Evolutionary conservation across 2,113 vertebrate species (phyloP).

Genomic region (Oceanites oceanicus): DNA sequence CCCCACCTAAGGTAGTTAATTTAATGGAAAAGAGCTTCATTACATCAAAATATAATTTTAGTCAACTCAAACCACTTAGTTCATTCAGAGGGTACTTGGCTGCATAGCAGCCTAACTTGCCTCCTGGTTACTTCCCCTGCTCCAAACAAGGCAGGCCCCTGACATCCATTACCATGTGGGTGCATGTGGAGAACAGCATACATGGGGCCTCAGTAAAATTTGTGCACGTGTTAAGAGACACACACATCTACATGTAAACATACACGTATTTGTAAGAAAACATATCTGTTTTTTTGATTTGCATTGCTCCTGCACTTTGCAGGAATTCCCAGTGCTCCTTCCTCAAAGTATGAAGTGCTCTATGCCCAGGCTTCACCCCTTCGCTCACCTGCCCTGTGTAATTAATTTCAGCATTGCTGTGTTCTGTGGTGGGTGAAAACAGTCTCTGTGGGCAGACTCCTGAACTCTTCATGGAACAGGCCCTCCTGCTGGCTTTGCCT

Average conservation of each 20-base stretch:
- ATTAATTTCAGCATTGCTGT: not conserved
- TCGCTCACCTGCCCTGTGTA: not conserved
- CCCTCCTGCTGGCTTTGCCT: not conserved
- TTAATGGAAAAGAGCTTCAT: not conserved
- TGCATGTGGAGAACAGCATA: not conserved
- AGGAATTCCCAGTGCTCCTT: not conserved
- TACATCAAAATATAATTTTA: not conserved
- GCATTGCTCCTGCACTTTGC: not conserved
- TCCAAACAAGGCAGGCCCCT: not conserved
- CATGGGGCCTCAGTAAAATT: accelerated
- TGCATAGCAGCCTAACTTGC: not conserved
- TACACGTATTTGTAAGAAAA: not conserved
- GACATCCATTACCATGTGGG: not conserved
- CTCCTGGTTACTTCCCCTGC: not conserved
- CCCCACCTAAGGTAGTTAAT: not conserved
- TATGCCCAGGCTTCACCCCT: too few relatives aligned
- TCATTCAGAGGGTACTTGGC: not conserved
- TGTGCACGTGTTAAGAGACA: not conserved
- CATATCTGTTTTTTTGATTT: not conserved
- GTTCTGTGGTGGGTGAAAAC: not conserved
- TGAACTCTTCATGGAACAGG: not conserved
- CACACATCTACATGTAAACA: not conserved
- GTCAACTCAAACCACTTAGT: not conserved
- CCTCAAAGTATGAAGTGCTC: not conserved
- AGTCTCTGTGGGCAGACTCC: not conserved